Evolutionary conservation across 2,888 invertebrate species (phyloP).

Genomic region (Bellardia pandia): DNA sequence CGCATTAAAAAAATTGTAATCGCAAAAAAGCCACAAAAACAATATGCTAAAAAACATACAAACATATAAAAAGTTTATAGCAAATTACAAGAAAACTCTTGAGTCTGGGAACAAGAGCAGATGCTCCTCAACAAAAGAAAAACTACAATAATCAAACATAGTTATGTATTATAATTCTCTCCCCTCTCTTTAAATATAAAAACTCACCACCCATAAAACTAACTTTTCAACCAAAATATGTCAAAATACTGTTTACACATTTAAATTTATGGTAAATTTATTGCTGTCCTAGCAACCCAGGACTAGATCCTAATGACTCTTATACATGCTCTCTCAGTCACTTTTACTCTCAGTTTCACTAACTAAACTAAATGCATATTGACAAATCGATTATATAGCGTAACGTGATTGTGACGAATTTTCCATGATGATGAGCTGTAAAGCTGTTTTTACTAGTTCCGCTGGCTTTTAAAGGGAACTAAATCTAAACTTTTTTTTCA

Average conservation of each 20-base stretch:
- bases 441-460: conserved; percentile 60
- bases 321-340: not conserved
- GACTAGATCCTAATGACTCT: conserved; percentile 44
- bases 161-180: conserved; percentile 5
- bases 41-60: conserved; percentile 33
- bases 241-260: conserved; percentile 81
- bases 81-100: conserved; percentile 38
- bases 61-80: not conserved
- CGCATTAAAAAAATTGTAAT: conserved; percentile 13
- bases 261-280: conserved; percentile 74
- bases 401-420: conserved; percentile 84
- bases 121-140: conserved; percentile 18
- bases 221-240: conserved; percentile 75
- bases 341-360: not conserved
- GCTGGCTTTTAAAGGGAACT: conserved; percentile 3
- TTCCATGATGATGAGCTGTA: conserved; percentile 26
- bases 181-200: conserved; percentile 31
- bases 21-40: conserved; percentile 40
- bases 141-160: not conserved
- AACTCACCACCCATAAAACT: conserved; percentile 64
- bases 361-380: conserved; percentile 35
- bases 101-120: conserved; percentile 65
- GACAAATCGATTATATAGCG: conserved; percentile 82
- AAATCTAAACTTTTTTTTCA: conserved; percentile 25
- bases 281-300: not conserved